Base-by-base conservation (phyloP, 2,888 invertebrate species). In the Zygothrica quintamaculata region DNA sequence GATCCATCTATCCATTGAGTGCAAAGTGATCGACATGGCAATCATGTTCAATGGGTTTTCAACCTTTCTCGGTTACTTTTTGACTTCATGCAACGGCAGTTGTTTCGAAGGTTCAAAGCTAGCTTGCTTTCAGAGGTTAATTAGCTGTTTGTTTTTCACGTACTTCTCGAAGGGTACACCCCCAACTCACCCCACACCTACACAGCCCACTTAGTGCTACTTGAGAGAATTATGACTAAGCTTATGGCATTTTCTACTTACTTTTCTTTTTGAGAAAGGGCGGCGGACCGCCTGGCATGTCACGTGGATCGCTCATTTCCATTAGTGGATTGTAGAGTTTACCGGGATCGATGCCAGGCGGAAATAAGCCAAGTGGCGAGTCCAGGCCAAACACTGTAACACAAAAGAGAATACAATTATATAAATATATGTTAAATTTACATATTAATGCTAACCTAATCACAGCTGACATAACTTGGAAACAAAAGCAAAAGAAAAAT, bases 251-350 rank as follows among this genome's bases (percentile, higher is more conserved):
- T 44, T 9, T 44, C 15, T 81, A 93, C 95, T 94, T 92, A 95
- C 95, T 95, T 94, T 96, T 96, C 93, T 94, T 94, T 93, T 95
- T 96, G 79, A 94, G 94, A 85, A 93, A 94, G 76, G 94, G 94
- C 88, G 94, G 93, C 69, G 93, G 92, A 82, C 95, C 95, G 67
- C 93, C 92, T 40, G 94, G 93, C 84, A 94, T 92, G 71, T 93
- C 93, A 84, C 95, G 92, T 74, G 94, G 94, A 78, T 95, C 95
- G n/a, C 92, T 91, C 91, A 95, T 93, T 88, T 95, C 95, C 92
- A 95, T 94, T 59, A 96, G 92, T 3, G 95, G 95, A 89, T 93
- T 94, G 88, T 94, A 94, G 89, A 94, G 92, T 90, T 95, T 94
- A 72, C 93, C 93, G 87, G 94, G 94, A 84, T 95, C 95, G 91